Evolutionary conservation across 2,797 vertebrate genomes (phyloP).

Genomic region (Neosalanx taihuensis): DNA sequence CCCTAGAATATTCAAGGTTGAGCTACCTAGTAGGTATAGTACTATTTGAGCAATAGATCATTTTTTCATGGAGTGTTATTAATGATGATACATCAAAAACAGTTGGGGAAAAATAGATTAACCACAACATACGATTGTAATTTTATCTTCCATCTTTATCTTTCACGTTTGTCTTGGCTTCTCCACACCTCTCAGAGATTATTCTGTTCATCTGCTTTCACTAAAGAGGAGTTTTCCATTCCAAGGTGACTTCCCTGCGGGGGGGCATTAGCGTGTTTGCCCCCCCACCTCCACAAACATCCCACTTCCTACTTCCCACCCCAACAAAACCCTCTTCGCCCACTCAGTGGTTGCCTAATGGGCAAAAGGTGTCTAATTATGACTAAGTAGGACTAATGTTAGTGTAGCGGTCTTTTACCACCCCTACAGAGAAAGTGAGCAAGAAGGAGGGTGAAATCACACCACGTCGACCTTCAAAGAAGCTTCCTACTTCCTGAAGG

Average conservation of each 20-base stretch:
- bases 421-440: slow-evolving; percentile 19
- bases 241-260: slow-evolving; percentile 15
- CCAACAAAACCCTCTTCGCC: slow-evolving; percentile 23
- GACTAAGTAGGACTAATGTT: slow-evolving; percentile 36
- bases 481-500: no score
- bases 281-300: slow-evolving; percentile 34
- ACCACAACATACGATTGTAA: not conserved
- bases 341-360: slow-evolving; percentile 34
- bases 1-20: not conserved
- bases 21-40: not conserved
- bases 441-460: slow-evolving; percentile 18
- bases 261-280: slow-evolving; percentile 1
- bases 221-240: not conserved
- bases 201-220: not conserved
- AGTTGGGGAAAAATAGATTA: not conserved
- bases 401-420: slow-evolving; percentile 36
- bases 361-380: slow-evolving; percentile 42
- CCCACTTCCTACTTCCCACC: slow-evolving; percentile 22
- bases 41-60: not conserved
- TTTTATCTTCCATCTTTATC: not conserved
- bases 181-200: not conserved
- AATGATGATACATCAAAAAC: not conserved
- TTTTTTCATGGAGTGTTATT: not conserved
- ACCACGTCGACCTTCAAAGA: not conserved
- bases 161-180: not conserved